phyloP scores from a whole-genome alignment of 2,888 invertebrate genomes.

The Anorthoa munda region DNA sequence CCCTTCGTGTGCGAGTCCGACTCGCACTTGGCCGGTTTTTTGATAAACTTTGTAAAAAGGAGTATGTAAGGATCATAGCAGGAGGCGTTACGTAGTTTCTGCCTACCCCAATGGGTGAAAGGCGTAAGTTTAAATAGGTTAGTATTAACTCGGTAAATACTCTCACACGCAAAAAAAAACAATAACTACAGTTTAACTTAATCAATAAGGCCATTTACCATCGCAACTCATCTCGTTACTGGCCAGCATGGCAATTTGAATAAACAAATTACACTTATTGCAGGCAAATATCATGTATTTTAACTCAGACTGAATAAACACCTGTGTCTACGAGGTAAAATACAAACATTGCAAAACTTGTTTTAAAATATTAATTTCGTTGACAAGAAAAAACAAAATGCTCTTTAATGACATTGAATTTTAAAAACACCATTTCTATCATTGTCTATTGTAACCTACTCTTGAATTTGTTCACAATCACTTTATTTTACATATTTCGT shows the following conservation, averaged over 20 bases:
- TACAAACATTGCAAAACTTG: background rate
- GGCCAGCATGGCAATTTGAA: slow-evolving; percentile 21
- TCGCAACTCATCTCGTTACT: slow-evolving; percentile 15
- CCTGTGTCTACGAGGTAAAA: slow-evolving; percentile 8
- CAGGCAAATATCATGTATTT: slow-evolving; percentile 3
- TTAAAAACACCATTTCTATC: slow-evolving; percentile 16
- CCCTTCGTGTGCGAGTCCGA: too few species aligned
- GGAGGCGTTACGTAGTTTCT: too few species aligned
- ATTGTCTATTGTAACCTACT: background rate
- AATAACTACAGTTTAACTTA: background rate
- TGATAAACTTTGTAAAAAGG: too few species aligned
- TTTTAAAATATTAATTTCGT: background rate
- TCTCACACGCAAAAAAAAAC: background rate
- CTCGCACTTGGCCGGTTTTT: too few species aligned
- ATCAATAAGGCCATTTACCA: background rate
- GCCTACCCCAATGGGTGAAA: too few species aligned
- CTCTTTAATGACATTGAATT: slow-evolving; percentile 1
- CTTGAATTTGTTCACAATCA: slow-evolving; percentile 1
- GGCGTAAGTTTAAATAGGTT: too few species aligned
- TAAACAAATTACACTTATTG: slow-evolving; percentile 14
- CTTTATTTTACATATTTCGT: background rate
- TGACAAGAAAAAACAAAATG: background rate
- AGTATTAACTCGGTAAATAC: background rate
- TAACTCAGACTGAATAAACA: slow-evolving; percentile 1
- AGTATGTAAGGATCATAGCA: too few species aligned